phyloP scores from a whole-genome alignment of 2,797 vertebrate genomes.

The Valencia hispanica region DNA sequence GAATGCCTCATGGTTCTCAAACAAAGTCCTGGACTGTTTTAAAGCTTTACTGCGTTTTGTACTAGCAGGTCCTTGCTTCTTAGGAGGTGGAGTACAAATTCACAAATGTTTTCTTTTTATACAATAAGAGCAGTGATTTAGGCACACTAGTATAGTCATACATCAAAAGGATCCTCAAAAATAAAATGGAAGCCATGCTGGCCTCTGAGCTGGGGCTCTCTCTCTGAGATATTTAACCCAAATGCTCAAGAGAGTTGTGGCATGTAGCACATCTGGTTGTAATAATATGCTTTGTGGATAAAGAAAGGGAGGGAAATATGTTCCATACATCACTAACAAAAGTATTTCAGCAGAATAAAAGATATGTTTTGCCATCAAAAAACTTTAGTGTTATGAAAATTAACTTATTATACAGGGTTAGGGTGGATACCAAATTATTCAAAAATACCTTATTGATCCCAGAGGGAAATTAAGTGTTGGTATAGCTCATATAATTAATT shows the following conservation, averaged over 20 bases:
- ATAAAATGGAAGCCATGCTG: slow-evolving; percentile 29
- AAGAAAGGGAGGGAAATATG: neutral
- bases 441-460: too few relatives aligned
- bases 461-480: too few relatives aligned
- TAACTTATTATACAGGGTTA: too few relatives aligned
- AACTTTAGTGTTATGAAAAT: neutral
- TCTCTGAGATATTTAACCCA: slow-evolving; percentile 8
- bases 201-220: slow-evolving; percentile 44
- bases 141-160: slow-evolving; percentile 16
- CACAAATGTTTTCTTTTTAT: slow-evolving; percentile 33
- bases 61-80: neutral
- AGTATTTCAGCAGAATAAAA: neutral
- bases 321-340: neutral
- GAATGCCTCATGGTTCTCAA: slow-evolving; percentile 42
- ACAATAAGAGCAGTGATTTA: slow-evolving; percentile 42
- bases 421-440: neutral
- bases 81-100: slow-evolving; percentile 55
- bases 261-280: slow-evolving; percentile 49
- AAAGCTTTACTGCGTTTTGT: slow-evolving; percentile 4
- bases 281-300: slow-evolving; percentile 23
- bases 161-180: slow-evolving; percentile 15
- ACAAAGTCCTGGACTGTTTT: neutral
- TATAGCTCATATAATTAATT: too few relatives aligned
- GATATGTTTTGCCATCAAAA: neutral
- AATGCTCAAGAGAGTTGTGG: neutral